phyloP scores from a whole-genome alignment of 2,888 invertebrate genomes.

The Papilio demoleus region DNA sequence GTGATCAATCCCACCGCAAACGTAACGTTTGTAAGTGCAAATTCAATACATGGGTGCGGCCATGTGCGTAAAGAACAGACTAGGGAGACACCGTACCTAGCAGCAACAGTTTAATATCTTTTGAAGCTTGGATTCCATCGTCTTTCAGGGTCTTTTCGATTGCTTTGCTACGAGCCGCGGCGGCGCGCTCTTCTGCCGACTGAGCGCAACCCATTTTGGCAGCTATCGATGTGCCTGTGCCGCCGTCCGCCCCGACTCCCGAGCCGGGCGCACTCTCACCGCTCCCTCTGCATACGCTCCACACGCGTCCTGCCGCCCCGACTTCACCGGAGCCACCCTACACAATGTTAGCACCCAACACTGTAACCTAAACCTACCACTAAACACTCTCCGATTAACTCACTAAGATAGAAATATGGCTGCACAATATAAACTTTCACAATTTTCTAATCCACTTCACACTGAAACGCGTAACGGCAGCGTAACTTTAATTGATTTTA shows the following conservation, averaged over 20 bases:
- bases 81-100: conserved; percentile 88
- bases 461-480: conserved; percentile 69
- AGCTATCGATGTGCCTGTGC: conserved; percentile 78
- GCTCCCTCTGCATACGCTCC: conserved; percentile 82
- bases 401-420: conserved; percentile 49
- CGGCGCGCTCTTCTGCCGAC: conserved; percentile 99
- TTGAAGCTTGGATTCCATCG: conserved; percentile 98
- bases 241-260: conserved; percentile 81
- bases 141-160: conserved; percentile 99
- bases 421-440: conserved; percentile 54
- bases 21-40: conserved; percentile 44
- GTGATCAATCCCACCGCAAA: conserved; percentile 35
- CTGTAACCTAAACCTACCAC: conserved; percentile 78
- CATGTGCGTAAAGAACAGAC: conserved; percentile 46
- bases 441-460: conserved; percentile 60
- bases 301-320: conserved; percentile 76
- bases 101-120: conserved; percentile 98
- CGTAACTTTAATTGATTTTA: conserved; percentile 78
- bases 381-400: conserved; percentile 63
- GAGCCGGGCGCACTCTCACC: conserved; percentile 85
- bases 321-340: conserved; percentile 77
- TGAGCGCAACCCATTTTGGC: conserved; percentile 98
- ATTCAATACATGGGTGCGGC: conserved; percentile 74
- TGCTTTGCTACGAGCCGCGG: conserved; percentile 97
- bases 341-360: conserved; percentile 74